Evolutionary conservation across 1,140 invertebrate species (phyloP), one percentile per base, ranked within the genome.

Genomic region (Oreohelix idahoensis): DNA sequence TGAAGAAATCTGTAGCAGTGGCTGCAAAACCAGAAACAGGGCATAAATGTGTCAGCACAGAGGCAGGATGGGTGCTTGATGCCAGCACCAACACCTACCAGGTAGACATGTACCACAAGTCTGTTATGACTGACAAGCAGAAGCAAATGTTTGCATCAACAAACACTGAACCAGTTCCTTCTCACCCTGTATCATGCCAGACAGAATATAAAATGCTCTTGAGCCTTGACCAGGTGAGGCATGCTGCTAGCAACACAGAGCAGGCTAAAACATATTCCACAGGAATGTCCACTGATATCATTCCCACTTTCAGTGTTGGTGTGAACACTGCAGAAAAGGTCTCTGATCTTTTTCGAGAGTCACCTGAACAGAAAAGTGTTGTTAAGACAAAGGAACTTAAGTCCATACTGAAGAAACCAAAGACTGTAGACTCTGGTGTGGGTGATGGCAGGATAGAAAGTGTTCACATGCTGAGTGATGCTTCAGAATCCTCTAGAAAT

Each of bases 131-230:
- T 15, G 91, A 92, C 20, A 84, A 79, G 26, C 83, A 83, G 11
- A 58, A 84, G 11, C 85, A 75, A 20, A 84, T 87, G 38, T 87
- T 88, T 70, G 83, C 86, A n/a, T 66, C 85, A 0, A 90, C 89
- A 13, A 91, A 89, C 83, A 93, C 93, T 13, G 91, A 91, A 29
- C 73, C 38, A 35, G 78, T 45, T 35, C 35, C 38, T 10, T 63
- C 49, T 13, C 84, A 42, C 10, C 1, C 1, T 49, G 36, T 45
- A 29, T 79, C 63, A n/a, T 86, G 83, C 49, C 89, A 90, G 79
- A 92, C 91, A 13, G 92, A 92, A 26, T 29, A 84, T 11, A 85
- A 87, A 79, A 86, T 91, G 15, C 91, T 92, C 84, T 71, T 87
- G 17, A 85, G 85, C 5, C 83, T 86, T 75, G 89, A 91, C 38